phyloP scores from a whole-genome alignment of 2,888 invertebrate species.

The Baccha elongata region DNA sequence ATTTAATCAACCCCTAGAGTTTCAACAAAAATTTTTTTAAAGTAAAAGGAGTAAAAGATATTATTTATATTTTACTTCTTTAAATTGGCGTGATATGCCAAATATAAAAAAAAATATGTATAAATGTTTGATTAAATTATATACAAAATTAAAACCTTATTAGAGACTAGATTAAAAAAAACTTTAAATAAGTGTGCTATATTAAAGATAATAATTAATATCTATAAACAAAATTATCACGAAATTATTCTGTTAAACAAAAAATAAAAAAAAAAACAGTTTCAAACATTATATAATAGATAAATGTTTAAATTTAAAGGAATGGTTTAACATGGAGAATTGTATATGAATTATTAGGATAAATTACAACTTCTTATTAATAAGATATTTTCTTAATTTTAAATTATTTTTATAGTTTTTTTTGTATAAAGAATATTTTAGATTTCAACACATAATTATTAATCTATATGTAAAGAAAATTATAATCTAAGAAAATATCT shows the following conservation, averaged over 20 bases:
- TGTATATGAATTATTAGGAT: slow-evolving; percentile 59
- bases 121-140: not conserved
- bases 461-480: not conserved
- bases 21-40: not conserved
- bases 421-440: slow-evolving; percentile 16
- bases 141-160: not conserved
- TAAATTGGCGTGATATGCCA: slow-evolving; percentile 13
- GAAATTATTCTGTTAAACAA: slow-evolving; percentile 9
- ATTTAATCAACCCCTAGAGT: slow-evolving; percentile 6
- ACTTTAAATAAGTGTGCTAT: not conserved
- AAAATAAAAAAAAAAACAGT: slow-evolving; percentile 14
- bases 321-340: slow-evolving; percentile 55
- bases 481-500: slow-evolving; percentile 59
- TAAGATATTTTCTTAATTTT: slow-evolving; percentile 61
- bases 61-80: not conserved
- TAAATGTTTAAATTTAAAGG: slow-evolving; percentile 30
- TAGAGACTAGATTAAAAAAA: not conserved
- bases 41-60: not conserved
- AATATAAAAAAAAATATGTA: slow-evolving; percentile 9
- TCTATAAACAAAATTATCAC: slow-evolving; percentile 4
- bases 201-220: too few relatives aligned
- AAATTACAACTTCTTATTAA: slow-evolving; percentile 49
- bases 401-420: slow-evolving; percentile 21
- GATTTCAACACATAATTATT: slow-evolving; percentile 5
- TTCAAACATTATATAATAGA: slow-evolving; percentile 37